Conservation (phyloP, 2,113 vertebrate species). For the Pelecanus crispus region DNA sequence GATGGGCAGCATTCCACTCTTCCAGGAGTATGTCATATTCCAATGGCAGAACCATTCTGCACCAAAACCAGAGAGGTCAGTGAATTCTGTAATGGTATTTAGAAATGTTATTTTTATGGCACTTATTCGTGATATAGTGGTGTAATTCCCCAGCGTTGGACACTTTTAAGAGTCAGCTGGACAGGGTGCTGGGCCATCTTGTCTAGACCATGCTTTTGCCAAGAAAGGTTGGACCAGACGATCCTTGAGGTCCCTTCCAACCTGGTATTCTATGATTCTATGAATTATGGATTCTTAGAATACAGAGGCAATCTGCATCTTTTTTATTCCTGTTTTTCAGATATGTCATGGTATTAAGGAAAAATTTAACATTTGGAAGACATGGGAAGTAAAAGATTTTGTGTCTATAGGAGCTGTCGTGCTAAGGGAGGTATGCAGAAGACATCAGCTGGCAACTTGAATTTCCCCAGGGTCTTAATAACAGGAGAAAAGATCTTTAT, state of each 20-base stretch:
- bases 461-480: not conserved
- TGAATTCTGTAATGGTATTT: not conserved
- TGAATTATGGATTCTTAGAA: not conserved
- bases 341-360: not conserved
- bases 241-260: not conserved
- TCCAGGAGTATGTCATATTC: constrained; percentile 89
- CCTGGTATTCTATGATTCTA: not conserved
- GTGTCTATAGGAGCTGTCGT: not conserved
- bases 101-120: not conserved
- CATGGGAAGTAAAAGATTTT: not conserved
- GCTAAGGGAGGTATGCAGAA: not conserved
- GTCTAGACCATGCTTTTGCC: not conserved
- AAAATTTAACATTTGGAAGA: not conserved
- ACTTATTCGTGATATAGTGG: not conserved
- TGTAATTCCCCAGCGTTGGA: not conserved
- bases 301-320: not conserved
- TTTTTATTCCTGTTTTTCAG: not conserved
- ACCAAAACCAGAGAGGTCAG: constrained; percentile 90
- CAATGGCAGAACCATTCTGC: constrained; percentile 96
- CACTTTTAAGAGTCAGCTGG: not conserved
- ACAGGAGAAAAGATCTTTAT: not conserved
- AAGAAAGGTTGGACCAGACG: not conserved
- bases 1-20: constrained; percentile 79
- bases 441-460: not conserved
- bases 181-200: not conserved